Evolutionary conservation across 2,797 vertebrate species (phyloP).

Genomic region (Spheniscus humboldti): DNA sequence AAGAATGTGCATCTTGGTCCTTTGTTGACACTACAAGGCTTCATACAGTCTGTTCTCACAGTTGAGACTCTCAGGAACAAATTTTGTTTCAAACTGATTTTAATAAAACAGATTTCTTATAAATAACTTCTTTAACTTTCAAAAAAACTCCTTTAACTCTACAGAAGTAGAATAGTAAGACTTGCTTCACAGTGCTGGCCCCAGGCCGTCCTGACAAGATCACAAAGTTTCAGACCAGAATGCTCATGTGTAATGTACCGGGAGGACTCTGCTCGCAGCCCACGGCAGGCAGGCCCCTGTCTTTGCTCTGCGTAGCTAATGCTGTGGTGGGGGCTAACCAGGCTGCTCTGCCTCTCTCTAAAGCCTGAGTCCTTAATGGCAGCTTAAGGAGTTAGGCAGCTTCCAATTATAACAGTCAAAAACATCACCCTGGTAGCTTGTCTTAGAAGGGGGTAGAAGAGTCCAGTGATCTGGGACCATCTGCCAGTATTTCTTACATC

Average conservation of each 20-base stretch:
- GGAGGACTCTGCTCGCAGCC: not conserved
- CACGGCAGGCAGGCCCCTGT: not conserved
- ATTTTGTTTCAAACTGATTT: constrained; percentile 38
- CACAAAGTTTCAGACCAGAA: not conserved
- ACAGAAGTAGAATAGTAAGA: not conserved
- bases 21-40: not conserved
- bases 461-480: not conserved
- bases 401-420: not conserved
- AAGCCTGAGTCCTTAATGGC: not conserved
- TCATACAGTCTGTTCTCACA: not conserved
- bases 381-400: not conserved
- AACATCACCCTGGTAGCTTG: not conserved
- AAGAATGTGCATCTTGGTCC: not conserved
- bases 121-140: constrained; percentile 15
- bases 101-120: constrained; percentile 50
- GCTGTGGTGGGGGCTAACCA: not conserved
- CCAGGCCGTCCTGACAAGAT: not conserved
- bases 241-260: accelerated
- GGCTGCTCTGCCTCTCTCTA: not conserved
- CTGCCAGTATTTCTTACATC: not conserved
- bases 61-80: constrained; percentile 32
- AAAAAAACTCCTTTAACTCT: not conserved
- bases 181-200: not conserved
- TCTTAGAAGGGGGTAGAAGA: not conserved
- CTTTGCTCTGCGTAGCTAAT: not conserved